Percentiles rank a stretch among this genome's conserved stretches.
Conservation (phyloP, 2,797 vertebrate species). For the Gobio occitaniae region DNA sequence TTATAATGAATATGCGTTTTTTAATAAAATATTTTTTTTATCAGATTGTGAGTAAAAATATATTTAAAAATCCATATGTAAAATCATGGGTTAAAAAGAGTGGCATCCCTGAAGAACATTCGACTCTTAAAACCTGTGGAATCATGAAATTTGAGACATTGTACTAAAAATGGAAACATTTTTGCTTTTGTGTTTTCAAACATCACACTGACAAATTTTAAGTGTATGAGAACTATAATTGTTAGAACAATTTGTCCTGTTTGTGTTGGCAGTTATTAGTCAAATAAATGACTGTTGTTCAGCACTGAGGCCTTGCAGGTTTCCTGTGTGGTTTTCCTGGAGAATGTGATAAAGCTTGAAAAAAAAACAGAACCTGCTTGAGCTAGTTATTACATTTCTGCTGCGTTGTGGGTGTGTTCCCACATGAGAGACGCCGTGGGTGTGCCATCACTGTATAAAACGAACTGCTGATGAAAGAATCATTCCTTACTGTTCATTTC, state of each 20-base stretch:
- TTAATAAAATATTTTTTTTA: neutral
- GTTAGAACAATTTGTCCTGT: neutral
- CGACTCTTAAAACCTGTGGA: neutral
- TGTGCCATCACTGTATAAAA: neutral
- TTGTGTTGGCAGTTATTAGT: neutral
- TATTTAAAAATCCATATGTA: neutral
- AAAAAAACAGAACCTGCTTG: neutral
- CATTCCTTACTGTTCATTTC: neutral
- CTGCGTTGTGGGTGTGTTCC: neutral
- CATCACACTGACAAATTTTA: neutral
- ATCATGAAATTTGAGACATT: neutral
- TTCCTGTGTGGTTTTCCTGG: slow-evolving; percentile 6
- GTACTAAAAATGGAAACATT: neutral
- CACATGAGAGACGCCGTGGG: neutral
- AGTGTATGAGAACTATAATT: neutral
- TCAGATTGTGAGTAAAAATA: neutral
- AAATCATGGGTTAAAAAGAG: neutral
- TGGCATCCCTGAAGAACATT: neutral
- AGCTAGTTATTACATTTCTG: neutral
- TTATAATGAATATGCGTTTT: neutral
- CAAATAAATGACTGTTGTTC: neutral
- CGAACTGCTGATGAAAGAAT: neutral
- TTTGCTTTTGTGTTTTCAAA: neutral
- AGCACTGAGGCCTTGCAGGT: neutral
- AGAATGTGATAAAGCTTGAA: neutral